These are phyloP conservation scores for Enteromius radiatus DNA, from an alignment of 2,797 vertebrate genomes.

Conservation along the genomic window DNA sequence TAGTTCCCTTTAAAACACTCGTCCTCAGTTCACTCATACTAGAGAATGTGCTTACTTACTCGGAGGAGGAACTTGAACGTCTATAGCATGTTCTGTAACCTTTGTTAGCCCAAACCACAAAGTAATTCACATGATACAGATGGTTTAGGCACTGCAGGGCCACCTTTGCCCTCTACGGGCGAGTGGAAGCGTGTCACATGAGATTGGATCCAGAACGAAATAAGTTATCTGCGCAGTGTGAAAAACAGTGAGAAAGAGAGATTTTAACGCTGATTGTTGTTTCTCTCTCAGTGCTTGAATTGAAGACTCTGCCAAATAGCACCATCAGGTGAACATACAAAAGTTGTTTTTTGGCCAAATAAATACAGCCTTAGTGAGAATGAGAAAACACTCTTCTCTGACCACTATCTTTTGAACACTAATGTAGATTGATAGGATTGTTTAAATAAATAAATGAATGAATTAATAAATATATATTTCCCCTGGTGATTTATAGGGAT, in stretches of 20 bases:
- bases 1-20: conserved; percentile 9
- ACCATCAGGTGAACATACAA: background rate
- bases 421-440: background rate
- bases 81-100: conserved; percentile 45
- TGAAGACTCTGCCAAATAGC: background rate
- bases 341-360: background rate
- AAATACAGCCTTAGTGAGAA: background rate
- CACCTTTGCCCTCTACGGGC: conserved; percentile 48
- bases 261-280: conserved; percentile 1
- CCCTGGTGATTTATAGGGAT: background rate
- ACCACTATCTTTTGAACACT: background rate
- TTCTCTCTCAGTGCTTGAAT: background rate
- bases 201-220: conserved; percentile 57
- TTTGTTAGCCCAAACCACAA: conserved; percentile 51
- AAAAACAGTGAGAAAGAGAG: background rate
- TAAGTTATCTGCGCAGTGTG: conserved; percentile 52
- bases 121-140: conserved; percentile 58
- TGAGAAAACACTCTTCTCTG: background rate
- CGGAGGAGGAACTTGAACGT: conserved; percentile 36
- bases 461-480: background rate
- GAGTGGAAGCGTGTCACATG: conserved; percentile 44
- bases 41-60: conserved; percentile 36
- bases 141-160: conserved; percentile 28
- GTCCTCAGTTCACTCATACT: conserved; percentile 20
- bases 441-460: too few species aligned